Conservation (phyloP, 2,113 vertebrate genomes). For the Xenus cinereus region DNA sequence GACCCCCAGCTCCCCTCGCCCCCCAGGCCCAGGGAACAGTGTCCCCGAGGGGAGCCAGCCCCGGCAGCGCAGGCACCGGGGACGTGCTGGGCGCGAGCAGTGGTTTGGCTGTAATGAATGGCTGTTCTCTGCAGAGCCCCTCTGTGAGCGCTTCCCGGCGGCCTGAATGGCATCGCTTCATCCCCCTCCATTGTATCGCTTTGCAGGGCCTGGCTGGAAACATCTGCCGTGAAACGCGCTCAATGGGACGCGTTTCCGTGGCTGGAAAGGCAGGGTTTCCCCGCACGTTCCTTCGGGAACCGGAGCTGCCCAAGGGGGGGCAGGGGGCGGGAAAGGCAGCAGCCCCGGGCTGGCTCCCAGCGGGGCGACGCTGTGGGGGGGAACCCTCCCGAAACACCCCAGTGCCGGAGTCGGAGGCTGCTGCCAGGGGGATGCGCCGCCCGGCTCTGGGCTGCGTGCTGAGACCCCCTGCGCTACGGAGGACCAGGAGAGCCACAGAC, state of each 20-base stretch:
- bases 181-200: background rate
- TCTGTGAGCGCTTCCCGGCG: background rate
- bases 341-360: too few species aligned
- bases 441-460: rapidly evolving
- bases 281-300: background rate
- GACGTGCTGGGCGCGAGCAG: rapidly evolving
- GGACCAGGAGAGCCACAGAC: background rate
- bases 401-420: background rate
- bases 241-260: background rate
- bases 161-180: background rate
- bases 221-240: background rate
- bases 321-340: background rate
- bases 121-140: background rate
- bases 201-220: background rate
- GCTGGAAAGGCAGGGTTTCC: background rate
- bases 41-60: rapidly evolving
- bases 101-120: background rate
- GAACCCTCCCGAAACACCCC: background rate
- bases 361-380: rapidly evolving
- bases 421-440: rapidly evolving
- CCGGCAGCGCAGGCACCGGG: rapidly evolving
- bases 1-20: rapidly evolving
- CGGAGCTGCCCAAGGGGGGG: background rate
- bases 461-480: rapidly evolving
- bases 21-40: background rate